Conservation (phyloP, 1,140 invertebrate genomes). For the Pogonognathellus flavescens region DNA sequence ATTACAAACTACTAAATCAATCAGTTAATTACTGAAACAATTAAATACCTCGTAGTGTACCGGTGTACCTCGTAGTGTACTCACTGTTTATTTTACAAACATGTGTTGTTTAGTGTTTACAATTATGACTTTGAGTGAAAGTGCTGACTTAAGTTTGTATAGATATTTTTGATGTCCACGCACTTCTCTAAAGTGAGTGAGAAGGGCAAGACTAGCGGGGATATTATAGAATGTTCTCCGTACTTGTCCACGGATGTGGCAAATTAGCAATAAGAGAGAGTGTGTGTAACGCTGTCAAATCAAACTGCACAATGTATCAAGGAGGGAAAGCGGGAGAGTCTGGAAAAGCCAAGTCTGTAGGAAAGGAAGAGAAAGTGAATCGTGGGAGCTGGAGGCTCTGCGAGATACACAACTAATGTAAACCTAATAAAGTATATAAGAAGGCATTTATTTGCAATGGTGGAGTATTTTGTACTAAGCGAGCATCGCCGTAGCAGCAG, state of each 20-base stretch:
- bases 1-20: no score
- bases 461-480: slow-evolving; percentile 6
- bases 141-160: no score
- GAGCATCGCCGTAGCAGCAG: not conserved
- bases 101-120: no score
- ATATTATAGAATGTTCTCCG: not conserved
- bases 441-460: slow-evolving; percentile 3
- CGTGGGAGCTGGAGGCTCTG: slow-evolving; percentile 10
- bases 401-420: slow-evolving; percentile 19
- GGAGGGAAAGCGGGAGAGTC: slow-evolving; percentile 17
- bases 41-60: no score
- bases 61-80: not conserved
- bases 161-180: not conserved
- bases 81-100: no score
- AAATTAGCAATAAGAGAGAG: slow-evolving; percentile 44
- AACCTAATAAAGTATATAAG: slow-evolving; percentile 22
- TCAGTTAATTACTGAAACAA: no score
- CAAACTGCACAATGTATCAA: slow-evolving; percentile 39
- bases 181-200: not conserved
- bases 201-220: not conserved
- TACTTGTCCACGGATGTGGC: slow-evolving; percentile 22
- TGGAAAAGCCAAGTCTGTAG: not conserved
- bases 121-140: no score
- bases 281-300: slow-evolving; percentile 37
- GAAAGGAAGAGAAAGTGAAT: slow-evolving; percentile 26